A percentile compares a stretch with the other conserved stretches of the same genome.
Conservation (phyloP, 2,113 vertebrate genomes). For the Philantomba maxwellii region DNA sequence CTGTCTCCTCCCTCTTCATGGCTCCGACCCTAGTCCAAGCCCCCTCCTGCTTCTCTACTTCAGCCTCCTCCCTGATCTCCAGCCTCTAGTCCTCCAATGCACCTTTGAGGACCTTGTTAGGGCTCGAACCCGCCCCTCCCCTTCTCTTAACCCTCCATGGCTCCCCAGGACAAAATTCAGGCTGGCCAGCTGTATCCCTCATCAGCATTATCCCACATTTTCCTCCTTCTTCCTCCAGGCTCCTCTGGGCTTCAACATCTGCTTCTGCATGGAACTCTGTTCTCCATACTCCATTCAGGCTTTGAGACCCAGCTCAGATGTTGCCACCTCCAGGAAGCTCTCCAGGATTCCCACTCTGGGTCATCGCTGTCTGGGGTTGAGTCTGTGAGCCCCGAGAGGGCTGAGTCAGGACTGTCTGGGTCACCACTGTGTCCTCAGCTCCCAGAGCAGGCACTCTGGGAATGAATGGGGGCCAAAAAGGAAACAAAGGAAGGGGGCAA, state of each 20-base stretch:
- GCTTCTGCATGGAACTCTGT: background rate
- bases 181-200: background rate
- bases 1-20: background rate
- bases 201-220: background rate
- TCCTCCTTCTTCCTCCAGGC: background rate
- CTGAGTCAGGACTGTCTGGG: background rate
- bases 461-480: conserved; percentile 42
- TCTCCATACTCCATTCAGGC: background rate
- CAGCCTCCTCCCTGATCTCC: background rate
- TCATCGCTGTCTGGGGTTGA: background rate
- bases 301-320: background rate
- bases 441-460: background rate
- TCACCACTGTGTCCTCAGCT: background rate
- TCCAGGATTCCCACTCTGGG: background rate
- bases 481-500: conserved; percentile 38
- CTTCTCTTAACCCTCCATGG: background rate
- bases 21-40: background rate
- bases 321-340: background rate
- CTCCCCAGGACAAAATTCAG: background rate
- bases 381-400: background rate
- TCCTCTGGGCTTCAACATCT: background rate
- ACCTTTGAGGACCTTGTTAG: background rate
- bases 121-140: background rate
- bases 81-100: background rate
- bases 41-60: background rate